Base-by-base conservation (phyloP, 2,797 vertebrate genomes). In the Menidia menidia region DNA sequence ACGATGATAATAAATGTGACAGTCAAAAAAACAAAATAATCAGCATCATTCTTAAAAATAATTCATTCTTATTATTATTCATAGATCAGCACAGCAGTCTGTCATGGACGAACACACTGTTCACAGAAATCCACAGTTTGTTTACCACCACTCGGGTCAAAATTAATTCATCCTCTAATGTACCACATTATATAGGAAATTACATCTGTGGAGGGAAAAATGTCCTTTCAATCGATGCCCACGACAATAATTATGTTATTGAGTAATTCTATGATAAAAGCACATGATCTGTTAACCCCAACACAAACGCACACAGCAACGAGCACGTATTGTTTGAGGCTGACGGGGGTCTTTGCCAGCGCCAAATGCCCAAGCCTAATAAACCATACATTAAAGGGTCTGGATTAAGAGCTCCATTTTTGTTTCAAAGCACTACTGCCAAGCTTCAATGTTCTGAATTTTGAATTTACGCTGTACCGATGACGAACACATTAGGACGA, bases 61-160 rank as follows among this genome's bases (percentile, higher is more conserved):
- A 25, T 25, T 25, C 1, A 25, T 25, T 1, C 1, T 25, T 1
- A 1, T 25, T 25, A 25, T 25, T 25, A 25, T 25, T 25, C 25
- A 25, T 25, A 70, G 58, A 39, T 42, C 41, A 54, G 51, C 43
- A 73, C 42, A 57, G 60, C 66, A 44, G 42, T 71, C 61, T 68
- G 45, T 12, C 41, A 47, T 52, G 55, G 41, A 83, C 62, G 65
- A 68, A 31, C 63, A 33, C 32, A 18, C 58, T 44, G 52, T 44
- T 39, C 71, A 76, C 42, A 68, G 68, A 5, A 64, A 43, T 64
- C 60, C 61, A 69, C 65, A 75, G 73, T 47, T 31, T 39, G 13
- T 56, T 65, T 13, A n/a, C 5, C 44, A 64, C 64, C 19, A 13
- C 44, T 54, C 47, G 47, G n/a, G 53, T 64, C 9, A 33, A 4